Evolutionary conservation across 2,797 vertebrate species (phyloP).

Genomic region (Apogon talboti): DNA sequence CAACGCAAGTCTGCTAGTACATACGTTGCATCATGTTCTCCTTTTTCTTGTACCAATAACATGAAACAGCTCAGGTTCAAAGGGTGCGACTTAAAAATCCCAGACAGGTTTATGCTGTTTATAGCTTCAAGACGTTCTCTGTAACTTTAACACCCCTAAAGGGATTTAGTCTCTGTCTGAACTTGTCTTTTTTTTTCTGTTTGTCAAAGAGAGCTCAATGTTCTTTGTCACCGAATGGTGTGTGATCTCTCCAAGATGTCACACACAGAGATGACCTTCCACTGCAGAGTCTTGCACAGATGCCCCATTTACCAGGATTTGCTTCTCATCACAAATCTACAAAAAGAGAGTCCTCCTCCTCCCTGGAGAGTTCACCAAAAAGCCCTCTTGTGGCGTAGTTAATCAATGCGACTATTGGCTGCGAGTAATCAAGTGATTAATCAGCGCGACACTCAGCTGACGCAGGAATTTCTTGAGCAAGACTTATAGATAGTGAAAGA

Average conservation of each 20-base stretch:
- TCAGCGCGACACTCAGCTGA: constrained; percentile 59
- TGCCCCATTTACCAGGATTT: not conserved
- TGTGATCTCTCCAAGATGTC: constrained; percentile 39
- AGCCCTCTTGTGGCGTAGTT: constrained; percentile 48
- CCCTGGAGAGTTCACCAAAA: constrained; percentile 38
- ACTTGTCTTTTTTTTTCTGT: constrained; percentile 25
- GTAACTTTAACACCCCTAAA: constrained; percentile 12
- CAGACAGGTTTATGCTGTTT: constrained; percentile 23
- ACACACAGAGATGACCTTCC: constrained; percentile 30
- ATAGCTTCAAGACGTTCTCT: constrained; percentile 34
- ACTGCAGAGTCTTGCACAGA: constrained; percentile 15
- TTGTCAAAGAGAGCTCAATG: constrained; percentile 20
- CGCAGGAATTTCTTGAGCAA: constrained; percentile 36
- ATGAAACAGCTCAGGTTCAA: constrained; percentile 38
- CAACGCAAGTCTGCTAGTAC: constrained; percentile 22
- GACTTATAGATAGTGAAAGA: constrained; percentile 37
- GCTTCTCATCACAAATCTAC: constrained; percentile 7
- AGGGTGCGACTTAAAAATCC: constrained; percentile 16
- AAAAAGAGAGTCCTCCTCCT: constrained; percentile 31
- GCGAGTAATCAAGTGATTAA: constrained; percentile 72
- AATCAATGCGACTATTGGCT: constrained; percentile 70
- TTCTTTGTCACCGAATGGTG: constrained; percentile 25
- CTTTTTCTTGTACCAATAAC: constrained; percentile 15
- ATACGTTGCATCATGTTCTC: constrained; percentile 31
- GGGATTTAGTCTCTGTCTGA: constrained; percentile 30